Evolutionary conservation across 2,888 invertebrate genomes (phyloP).

Genomic region (Fabriciana adippe): DNA sequence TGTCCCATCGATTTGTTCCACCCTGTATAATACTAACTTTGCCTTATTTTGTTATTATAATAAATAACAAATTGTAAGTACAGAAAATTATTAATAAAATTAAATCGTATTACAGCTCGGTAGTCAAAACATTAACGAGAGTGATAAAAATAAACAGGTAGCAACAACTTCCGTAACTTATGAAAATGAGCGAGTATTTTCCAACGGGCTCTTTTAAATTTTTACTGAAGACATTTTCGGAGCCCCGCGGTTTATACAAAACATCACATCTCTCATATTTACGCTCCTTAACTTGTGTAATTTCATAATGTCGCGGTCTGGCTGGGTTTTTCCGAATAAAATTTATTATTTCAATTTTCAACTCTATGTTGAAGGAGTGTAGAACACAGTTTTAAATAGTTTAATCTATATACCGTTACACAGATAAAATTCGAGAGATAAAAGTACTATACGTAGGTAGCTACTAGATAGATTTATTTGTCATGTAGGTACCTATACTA

Average conservation of each 20-base stretch:
- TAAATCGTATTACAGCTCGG: slow-evolving; percentile 27
- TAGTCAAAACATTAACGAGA: slow-evolving; percentile 53
- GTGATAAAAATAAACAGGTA: slow-evolving; percentile 51
- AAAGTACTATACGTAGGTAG: background rate
- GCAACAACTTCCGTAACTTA: slow-evolving; percentile 48
- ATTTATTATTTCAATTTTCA: slow-evolving; percentile 24
- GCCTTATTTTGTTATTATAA: too few relatives aligned
- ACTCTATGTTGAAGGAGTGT: slow-evolving; percentile 1
- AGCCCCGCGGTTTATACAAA: slow-evolving; percentile 60
- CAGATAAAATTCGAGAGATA: slow-evolving; percentile 8
- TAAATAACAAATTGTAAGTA: background rate
- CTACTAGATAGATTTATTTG: background rate
- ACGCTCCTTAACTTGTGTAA: slow-evolving; percentile 53
- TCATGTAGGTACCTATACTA: too few relatives aligned
- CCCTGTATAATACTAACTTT: background rate
- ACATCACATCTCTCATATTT: slow-evolving; percentile 58
- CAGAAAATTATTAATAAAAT: slow-evolving; percentile 9
- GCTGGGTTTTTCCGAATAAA: slow-evolving; percentile 29
- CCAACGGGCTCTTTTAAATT: slow-evolving; percentile 56
- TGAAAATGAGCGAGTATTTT: slow-evolving; percentile 62
- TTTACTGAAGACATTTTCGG: slow-evolving; percentile 67
- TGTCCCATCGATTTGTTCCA: too few relatives aligned
- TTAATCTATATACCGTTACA: background rate
- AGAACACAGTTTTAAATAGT: background rate
- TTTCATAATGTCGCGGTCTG: slow-evolving; percentile 45